phyloP scores from a whole-genome alignment of 2,113 vertebrate species.

The Isurus oxyrinchus region DNA sequence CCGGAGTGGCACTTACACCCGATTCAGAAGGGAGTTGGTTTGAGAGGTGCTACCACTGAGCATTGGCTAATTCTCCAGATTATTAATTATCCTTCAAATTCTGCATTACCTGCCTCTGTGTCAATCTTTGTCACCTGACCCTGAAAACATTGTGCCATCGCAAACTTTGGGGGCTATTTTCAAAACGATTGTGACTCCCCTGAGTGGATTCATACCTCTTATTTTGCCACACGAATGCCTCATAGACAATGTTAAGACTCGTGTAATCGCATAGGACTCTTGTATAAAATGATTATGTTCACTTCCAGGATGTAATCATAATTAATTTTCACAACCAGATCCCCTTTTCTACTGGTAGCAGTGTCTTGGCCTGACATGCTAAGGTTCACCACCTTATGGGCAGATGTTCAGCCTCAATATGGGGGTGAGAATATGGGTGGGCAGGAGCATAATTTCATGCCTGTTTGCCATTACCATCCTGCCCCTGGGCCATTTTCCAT shows the following conservation, averaged over 20 bases:
- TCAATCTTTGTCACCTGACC: no score
- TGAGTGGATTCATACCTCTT: neutral
- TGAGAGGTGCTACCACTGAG: no score
- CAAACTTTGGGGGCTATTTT: neutral
- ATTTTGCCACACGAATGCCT: neutral
- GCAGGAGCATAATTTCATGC: no score
- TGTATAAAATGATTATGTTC: neutral
- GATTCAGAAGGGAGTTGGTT: no score
- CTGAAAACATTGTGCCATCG: neutral
- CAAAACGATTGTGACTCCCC: neutral
- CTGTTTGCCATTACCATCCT: no score
- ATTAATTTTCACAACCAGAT: neutral
- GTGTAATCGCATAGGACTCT: neutral
- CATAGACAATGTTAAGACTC: neutral
- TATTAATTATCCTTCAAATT: neutral
- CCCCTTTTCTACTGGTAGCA: neutral
- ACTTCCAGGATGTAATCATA: neutral
- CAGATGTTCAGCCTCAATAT: no score
- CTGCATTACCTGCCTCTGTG: neutral
- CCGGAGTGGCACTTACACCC: no score
- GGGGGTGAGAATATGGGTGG: no score
- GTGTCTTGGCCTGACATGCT: neutral
- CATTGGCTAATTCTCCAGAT: no score
- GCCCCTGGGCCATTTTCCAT: no score
- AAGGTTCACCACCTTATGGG: neutral